Evolutionary conservation across 2,113 vertebrate species (phyloP).

Genomic region (Ameiurus melas): DNA sequence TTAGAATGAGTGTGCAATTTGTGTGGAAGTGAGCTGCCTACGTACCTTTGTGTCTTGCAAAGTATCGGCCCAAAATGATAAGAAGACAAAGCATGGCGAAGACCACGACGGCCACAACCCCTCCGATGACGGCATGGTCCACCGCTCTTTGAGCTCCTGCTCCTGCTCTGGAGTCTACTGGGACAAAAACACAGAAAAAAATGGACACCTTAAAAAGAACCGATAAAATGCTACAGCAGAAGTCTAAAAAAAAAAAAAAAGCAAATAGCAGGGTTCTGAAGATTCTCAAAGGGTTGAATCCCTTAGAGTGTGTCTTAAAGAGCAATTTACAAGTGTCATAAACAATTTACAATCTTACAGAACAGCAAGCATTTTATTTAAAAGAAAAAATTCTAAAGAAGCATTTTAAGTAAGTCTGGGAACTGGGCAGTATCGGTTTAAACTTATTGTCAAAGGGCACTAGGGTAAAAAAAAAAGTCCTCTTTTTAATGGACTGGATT

Average conservation of each 20-base stretch:
- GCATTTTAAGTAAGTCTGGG: background rate
- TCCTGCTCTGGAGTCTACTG: conserved; percentile 91
- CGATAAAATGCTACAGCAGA: background rate
- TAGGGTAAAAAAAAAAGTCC: background rate
- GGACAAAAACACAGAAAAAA: conserved; percentile 24
- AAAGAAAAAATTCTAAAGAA: too few relatives aligned
- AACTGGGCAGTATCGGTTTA: background rate
- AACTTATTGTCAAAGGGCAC: background rate
- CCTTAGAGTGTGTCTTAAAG: conserved; percentile 32
- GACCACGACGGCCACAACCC: conserved; percentile 96
- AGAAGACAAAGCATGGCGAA: conserved; percentile 98
- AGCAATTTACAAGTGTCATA: conserved; percentile 41
- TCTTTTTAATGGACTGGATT: background rate
- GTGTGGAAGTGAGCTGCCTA: background rate
- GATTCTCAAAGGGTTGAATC: conserved; percentile 29
- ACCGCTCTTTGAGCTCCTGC: conserved; percentile 88
- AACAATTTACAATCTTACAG: conserved; percentile 27
- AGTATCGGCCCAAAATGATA: conserved; percentile 96
- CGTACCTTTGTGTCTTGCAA: conserved; percentile 99
- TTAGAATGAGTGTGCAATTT: conserved; percentile 12
- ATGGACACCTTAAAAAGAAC: background rate
- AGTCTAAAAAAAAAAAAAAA: background rate
- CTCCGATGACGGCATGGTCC: conserved; percentile 96
- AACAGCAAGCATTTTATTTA: background rate
- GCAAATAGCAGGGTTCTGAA: background rate